phyloP scores from a whole-genome alignment of 2,113 vertebrate genomes.

The Neogobius melanostomus region DNA sequence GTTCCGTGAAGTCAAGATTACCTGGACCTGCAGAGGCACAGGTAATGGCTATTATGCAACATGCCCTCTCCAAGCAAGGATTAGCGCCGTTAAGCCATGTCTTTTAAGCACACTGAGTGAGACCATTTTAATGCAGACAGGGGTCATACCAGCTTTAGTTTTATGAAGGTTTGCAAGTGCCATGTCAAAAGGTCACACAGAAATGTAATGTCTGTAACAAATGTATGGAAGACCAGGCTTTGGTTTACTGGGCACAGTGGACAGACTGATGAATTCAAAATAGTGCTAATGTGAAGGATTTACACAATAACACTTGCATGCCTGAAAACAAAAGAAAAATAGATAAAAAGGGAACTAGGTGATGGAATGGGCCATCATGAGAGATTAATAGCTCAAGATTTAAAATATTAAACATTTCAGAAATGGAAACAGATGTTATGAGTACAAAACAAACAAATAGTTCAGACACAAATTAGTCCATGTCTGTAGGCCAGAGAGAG shows the following conservation, averaged over 20 bases:
- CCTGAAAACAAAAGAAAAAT: not conserved
- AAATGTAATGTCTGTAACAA: not conserved
- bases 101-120: constrained; percentile 53
- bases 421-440: not conserved
- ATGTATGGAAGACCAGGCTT: too few species aligned
- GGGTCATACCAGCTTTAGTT: constrained; percentile 19
- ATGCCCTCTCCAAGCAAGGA: constrained; percentile 50
- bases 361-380: too few species aligned
- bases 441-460: not conserved
- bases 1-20: not conserved
- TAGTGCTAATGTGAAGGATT: too few species aligned
- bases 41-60: constrained; percentile 50
- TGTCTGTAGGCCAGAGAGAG: constrained; percentile 2
- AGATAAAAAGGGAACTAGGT: not conserved
- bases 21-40: constrained; percentile 23
- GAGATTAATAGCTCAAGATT: too few species aligned
- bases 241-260: too few species aligned
- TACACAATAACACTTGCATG: not conserved
- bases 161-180: constrained; percentile 10
- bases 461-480: constrained; percentile 1
- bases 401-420: not conserved
- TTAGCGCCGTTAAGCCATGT: constrained; percentile 57
- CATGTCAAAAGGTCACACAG: constrained; percentile 39
- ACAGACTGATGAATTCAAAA: too few species aligned
- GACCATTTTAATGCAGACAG: constrained; percentile 51